Base-by-base conservation (phyloP, 2,797 vertebrate genomes). In the Micrastur ruficollis region DNA sequence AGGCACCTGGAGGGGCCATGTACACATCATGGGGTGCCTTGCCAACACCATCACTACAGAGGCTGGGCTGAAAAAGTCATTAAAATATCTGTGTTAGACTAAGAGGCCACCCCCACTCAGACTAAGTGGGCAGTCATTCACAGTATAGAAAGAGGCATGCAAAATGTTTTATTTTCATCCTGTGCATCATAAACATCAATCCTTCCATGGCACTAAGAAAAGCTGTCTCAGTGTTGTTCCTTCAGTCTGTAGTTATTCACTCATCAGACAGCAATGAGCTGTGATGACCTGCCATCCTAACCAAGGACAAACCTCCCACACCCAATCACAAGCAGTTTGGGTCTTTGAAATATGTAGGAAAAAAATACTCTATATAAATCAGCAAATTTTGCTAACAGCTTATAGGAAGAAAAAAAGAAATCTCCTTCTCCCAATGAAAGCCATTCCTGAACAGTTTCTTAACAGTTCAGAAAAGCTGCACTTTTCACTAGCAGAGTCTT, bases 91-190 rank as follows among this genome's bases (percentile, higher is more conserved):
- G 2, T 49, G 34, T 62, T 70, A 86, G 50, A 19, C 21, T 62
- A 27, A 65, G 9, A 90, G 63, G 16, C 3, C 0, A 29, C 3
- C 6, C 29, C 6, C 0, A 0, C 46, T 40, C 80, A 61, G 16
- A 36, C 22, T 50, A 50, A 87, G 32, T 46, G 22, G 47, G 42
- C 58, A 27, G 36, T 42, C 8, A 2, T 31, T 79, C 12, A 27
- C 0, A 0, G 5, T 19, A 15, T 4, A 79, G 72, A 53, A 78
- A 42, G 6, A 76, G 42, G 8, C 53, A 38, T 1, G 8, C 2
- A 31, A 89, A 86, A 31, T 12, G 7, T 14, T 91, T 53, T 25
- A 7, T 58, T 47, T 86, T 80, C 32, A 29, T 52, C 90, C 23
- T 2, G 4, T 21, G 34, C 26, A 31, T n/a, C 61, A 38, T 14